phyloP scores from a whole-genome alignment of 2,113 vertebrate species.

The Hyperoodon ampullatus region DNA sequence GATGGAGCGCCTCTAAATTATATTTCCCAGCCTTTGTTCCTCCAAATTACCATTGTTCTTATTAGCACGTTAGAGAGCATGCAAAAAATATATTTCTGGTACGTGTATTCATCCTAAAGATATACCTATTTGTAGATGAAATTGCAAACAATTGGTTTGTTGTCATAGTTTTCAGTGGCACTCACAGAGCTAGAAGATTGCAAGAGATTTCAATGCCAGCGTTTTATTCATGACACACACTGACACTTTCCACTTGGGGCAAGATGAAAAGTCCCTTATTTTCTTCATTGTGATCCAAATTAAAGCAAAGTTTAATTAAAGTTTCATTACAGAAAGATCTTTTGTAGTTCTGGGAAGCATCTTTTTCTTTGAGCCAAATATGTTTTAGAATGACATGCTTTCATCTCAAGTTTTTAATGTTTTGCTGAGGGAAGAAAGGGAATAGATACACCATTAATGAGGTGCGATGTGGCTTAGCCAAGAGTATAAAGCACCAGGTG shows the following conservation, averaged over 20 bases:
- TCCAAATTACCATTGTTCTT: not conserved
- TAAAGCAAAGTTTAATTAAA: slow-evolving; percentile 79
- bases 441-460: slow-evolving; percentile 69
- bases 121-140: slow-evolving; percentile 25
- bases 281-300: slow-evolving; percentile 71
- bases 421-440: slow-evolving; percentile 67
- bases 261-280: slow-evolving; percentile 73
- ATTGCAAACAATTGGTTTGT: slow-evolving; percentile 32
- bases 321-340: slow-evolving; percentile 71
- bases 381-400: slow-evolving; percentile 71
- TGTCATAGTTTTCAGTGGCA: not conserved
- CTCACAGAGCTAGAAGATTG: not conserved
- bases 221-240: slow-evolving; percentile 38
- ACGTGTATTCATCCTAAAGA: not conserved
- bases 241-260: slow-evolving; percentile 34
- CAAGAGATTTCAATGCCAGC: slow-evolving; percentile 15
- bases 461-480: slow-evolving; percentile 45
- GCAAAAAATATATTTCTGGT: not conserved
- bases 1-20: not conserved
- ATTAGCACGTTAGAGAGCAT: not conserved
- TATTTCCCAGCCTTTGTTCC: slow-evolving; percentile 32
- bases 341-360: slow-evolving; percentile 65
- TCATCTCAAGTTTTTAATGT: slow-evolving; percentile 68
- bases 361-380: slow-evolving; percentile 74
- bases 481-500: slow-evolving; percentile 51